Evolutionary conservation across 2,888 invertebrate genomes (phyloP).

Genomic region (Biston betularia): DNA sequence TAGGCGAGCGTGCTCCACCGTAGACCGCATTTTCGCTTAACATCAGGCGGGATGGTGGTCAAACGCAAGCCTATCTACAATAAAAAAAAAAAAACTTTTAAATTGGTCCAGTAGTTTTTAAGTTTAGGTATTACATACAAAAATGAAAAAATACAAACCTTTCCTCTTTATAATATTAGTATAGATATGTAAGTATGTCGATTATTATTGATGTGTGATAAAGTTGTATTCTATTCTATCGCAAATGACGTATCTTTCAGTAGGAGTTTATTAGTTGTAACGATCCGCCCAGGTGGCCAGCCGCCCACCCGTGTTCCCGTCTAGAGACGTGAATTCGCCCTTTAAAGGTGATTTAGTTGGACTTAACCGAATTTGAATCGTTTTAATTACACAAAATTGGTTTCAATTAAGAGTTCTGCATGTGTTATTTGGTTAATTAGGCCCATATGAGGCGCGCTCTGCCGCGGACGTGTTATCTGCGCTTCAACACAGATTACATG

Average conservation of each 20-base stretch:
- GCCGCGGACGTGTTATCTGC: constrained; percentile 4
- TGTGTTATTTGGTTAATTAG: constrained; percentile 29
- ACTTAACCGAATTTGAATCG: constrained; percentile 23
- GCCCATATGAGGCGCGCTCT: constrained; percentile 14
- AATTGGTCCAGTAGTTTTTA: too few species aligned
- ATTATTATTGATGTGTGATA: too few species aligned
- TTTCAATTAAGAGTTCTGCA: constrained; percentile 29
- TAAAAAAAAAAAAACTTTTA: too few species aligned
- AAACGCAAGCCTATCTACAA: too few species aligned
- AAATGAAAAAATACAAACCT: too few species aligned
- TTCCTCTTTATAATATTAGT: too few species aligned
- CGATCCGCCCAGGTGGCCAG: constrained; percentile 1
- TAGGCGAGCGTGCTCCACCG: too few species aligned
- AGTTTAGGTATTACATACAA: too few species aligned
- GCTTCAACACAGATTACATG: background rate
- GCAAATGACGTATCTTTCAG: background rate
- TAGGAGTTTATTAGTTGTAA: constrained; percentile 6
- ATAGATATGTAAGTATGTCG: too few species aligned
- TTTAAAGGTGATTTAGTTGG: constrained; percentile 48
- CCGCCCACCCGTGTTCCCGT: constrained; percentile 42
- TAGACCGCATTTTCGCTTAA: too few species aligned
- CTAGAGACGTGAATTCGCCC: constrained; percentile 44
- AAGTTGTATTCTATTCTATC: background rate
- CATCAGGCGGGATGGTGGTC: too few species aligned
- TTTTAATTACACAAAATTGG: constrained; percentile 29